Percentiles rank a stretch among this genome's conserved stretches.
phyloP scores from a whole-genome alignment of 2,113 vertebrate species.

The Saguinus midas region DNA sequence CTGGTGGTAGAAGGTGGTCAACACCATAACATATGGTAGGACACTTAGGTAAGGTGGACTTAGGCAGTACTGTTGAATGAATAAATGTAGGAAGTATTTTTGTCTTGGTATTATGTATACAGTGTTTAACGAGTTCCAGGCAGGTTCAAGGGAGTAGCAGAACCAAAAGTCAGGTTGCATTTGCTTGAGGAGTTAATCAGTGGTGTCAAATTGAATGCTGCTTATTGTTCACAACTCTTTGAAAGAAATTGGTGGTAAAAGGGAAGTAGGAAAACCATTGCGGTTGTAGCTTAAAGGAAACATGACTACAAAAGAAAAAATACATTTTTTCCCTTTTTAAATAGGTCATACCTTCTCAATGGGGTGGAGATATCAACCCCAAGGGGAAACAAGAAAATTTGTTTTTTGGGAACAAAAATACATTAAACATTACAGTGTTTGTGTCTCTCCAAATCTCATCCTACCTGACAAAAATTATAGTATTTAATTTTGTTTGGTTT shows the following conservation, averaged over 20 bases:
- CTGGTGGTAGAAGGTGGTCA: background rate
- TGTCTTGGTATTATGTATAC: background rate
- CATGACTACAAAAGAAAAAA: background rate
- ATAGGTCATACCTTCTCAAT: background rate
- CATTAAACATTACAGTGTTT: background rate
- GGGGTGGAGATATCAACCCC: too few species aligned
- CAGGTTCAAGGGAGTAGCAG: background rate
- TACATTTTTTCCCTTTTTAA: background rate
- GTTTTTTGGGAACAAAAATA: background rate
- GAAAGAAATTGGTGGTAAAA: background rate
- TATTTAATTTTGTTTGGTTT: background rate
- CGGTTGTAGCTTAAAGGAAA: background rate
- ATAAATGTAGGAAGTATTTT: background rate
- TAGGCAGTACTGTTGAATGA: background rate
- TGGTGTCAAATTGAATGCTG: background rate
- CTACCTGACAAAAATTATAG: background rate
- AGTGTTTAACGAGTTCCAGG: background rate
- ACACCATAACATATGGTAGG: background rate
- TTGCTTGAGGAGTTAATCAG: background rate
- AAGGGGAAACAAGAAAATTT: background rate
- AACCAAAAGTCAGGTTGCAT: background rate
- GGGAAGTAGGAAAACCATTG: background rate
- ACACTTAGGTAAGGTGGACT: background rate
- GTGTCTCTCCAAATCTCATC: background rate
- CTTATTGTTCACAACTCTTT: background rate